Evolutionary conservation across 1,140 invertebrate genomes (phyloP).

Genomic region (Nephila pilipes): DNA sequence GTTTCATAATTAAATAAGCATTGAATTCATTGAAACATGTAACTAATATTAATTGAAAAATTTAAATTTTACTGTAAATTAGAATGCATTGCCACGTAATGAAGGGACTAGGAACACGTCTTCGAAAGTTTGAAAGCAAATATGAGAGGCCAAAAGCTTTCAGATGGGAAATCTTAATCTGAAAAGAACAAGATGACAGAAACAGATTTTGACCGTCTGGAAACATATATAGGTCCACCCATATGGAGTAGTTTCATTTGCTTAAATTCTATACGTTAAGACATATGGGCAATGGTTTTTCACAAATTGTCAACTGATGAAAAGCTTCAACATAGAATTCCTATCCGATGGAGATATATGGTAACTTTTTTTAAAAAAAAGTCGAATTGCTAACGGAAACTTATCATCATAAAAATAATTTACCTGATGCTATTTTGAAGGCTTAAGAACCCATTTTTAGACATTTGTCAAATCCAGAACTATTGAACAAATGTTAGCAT

Average conservation of each 20-base stretch:
- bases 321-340: background rate
- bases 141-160: background rate
- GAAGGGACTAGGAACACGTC: background rate
- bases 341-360: background rate
- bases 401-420: too few relatives aligned
- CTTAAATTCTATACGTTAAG: background rate
- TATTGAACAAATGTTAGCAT: conserved; percentile 18
- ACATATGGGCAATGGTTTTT: conserved; percentile 48
- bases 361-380: background rate
- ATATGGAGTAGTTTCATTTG: background rate
- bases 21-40: too few relatives aligned
- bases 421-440: conserved; percentile 29
- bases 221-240: conserved; percentile 1
- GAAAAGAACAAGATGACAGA: conserved; percentile 19
- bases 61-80: too few relatives aligned
- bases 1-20: too few relatives aligned
- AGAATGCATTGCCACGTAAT: background rate
- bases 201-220: conserved; percentile 4
- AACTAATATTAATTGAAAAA: too few relatives aligned
- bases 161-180: background rate
- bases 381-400: background rate
- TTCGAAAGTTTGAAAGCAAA: background rate
- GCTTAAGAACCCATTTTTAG: too few relatives aligned
- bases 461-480: background rate
- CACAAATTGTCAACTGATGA: too few relatives aligned